Percentiles rank a stretch among this genome's conserved stretches.
Conservation (phyloP, 2,888 invertebrate species). For the Eudiplozoon nipponicum region DNA sequence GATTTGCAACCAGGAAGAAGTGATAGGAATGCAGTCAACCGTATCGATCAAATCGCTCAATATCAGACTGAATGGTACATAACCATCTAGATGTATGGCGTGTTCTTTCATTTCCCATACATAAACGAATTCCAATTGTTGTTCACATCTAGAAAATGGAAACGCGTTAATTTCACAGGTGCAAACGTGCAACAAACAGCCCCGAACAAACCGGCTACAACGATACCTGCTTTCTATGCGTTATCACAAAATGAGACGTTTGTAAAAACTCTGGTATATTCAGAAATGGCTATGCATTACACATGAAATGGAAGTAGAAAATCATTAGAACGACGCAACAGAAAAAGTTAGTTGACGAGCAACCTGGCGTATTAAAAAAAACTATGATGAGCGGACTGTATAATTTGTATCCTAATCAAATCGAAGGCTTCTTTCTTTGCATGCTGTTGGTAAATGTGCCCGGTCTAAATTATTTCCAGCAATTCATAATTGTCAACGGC, state of each 20-base stretch:
- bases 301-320: slow-evolving; percentile 17
- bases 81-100: slow-evolving; percentile 23
- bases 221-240: slow-evolving; percentile 12
- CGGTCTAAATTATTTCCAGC: slow-evolving; percentile 15
- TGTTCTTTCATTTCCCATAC: slow-evolving; percentile 21
- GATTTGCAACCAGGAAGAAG: slow-evolving; percentile 1
- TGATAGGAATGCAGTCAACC: background rate
- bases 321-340: slow-evolving; percentile 17
- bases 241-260: background rate
- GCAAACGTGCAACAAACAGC: slow-evolving; percentile 12
- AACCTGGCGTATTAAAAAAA: slow-evolving; percentile 10
- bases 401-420: slow-evolving; percentile 18
- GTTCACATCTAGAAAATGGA: slow-evolving; percentile 19
- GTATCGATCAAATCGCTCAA: slow-evolving; percentile 20
- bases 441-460: slow-evolving; percentile 10
- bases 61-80: slow-evolving; percentile 22
- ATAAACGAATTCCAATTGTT: slow-evolving; percentile 20
- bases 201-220: slow-evolving; percentile 11
- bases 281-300: slow-evolving; percentile 17
- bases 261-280: background rate
- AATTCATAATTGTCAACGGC: slow-evolving; percentile 19
- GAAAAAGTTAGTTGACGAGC: slow-evolving; percentile 9
- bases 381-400: slow-evolving; percentile 18
- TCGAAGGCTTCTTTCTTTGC: slow-evolving; percentile 18
- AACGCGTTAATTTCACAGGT: slow-evolving; percentile 17